Evolutionary conservation across 2,888 invertebrate species (phyloP).

Genomic region (Tryphoninae sp.): DNA sequence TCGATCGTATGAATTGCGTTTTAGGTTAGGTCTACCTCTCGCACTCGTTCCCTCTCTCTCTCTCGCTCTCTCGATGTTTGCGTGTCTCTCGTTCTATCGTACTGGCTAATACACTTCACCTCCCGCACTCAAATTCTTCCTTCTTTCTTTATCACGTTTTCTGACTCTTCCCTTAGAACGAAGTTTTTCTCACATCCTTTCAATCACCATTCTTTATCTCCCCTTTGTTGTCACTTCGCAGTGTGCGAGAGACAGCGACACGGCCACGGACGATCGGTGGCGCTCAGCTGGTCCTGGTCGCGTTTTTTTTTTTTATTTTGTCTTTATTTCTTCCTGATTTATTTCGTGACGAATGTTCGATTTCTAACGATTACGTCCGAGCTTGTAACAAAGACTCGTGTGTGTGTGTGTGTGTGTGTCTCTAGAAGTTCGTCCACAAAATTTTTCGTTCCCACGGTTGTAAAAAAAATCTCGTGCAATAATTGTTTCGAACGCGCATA

Average conservation of each 20-base stretch:
- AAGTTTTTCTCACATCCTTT: constrained; percentile 21
- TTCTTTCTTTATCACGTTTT: constrained; percentile 12
- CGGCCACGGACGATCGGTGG: constrained; percentile 19
- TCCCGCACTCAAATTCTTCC: constrained; percentile 21
- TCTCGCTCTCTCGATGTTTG: constrained; percentile 3
- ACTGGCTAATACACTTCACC: neutral
- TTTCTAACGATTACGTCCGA: too few species aligned
- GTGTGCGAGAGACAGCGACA: constrained; percentile 14
- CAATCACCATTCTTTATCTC: constrained; percentile 46
- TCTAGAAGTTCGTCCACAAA: too few species aligned
- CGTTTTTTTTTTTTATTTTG: constrained; percentile 20
- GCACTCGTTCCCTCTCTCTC: constrained; percentile 24
- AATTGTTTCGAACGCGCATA: neutral
- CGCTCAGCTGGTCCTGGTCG: constrained; percentile 53
- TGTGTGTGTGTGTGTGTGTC: too few species aligned
- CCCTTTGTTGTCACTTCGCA: constrained; percentile 49
- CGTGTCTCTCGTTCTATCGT: constrained; percentile 9
- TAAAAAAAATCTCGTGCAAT: too few species aligned
- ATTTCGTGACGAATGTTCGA: neutral
- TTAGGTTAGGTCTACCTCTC: constrained; percentile 56
- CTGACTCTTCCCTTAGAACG: constrained; percentile 8
- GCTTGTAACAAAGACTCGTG: too few species aligned
- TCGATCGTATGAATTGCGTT: constrained; percentile 47
- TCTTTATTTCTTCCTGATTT: neutral
- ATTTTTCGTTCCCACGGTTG: too few species aligned